Conservation (phyloP, 2,113 vertebrate species). For the Noctilio leporinus region DNA sequence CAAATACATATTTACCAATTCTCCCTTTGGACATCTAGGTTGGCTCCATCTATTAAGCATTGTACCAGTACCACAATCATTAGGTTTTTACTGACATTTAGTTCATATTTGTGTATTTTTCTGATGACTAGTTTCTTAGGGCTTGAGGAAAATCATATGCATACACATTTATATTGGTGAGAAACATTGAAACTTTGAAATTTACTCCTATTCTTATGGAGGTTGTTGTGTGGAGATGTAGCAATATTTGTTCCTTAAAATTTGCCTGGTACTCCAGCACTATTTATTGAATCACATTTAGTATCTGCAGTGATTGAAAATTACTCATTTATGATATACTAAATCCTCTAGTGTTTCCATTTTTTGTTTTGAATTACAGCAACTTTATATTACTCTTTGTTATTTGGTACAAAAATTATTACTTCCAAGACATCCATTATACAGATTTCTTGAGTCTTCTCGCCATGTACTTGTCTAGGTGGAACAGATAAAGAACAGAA, state of each 20-base stretch:
- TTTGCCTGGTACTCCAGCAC: not conserved
- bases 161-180: not conserved
- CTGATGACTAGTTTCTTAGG: not conserved
- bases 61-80: not conserved
- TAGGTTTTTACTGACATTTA: not conserved
- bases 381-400: not conserved
- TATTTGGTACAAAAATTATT: not conserved
- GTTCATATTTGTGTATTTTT: not conserved
- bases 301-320: not conserved
- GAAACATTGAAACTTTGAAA: not conserved
- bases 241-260: conserved; percentile 8
- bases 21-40: not conserved
- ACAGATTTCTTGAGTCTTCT: not conserved
- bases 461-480: not conserved
- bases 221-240: not conserved
- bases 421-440: not conserved
- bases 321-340: not conserved
- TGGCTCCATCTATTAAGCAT: not conserved
- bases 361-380: not conserved
- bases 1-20: not conserved
- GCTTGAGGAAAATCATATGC: not conserved
- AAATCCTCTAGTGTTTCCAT: not conserved
- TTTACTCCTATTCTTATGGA: not conserved
- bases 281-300: not conserved
- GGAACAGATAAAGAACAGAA: not conserved